phyloP scores from a whole-genome alignment of 2,113 vertebrate genomes.

The Pontoporia blainvillei region DNA sequence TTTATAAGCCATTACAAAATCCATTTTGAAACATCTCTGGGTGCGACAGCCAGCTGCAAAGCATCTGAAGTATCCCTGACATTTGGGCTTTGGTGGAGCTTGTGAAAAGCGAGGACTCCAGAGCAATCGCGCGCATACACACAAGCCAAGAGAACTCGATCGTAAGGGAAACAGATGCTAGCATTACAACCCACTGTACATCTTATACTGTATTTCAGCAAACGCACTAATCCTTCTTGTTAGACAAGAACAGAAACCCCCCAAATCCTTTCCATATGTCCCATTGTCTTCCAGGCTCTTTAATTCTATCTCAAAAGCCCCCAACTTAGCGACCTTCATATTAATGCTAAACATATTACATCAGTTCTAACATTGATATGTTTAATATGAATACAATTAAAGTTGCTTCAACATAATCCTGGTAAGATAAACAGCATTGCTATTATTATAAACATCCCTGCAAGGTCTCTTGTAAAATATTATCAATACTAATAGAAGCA shows the following conservation, averaged over 20 bases:
- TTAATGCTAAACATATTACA: conserved; percentile 85
- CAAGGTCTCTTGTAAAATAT: conserved; percentile 73
- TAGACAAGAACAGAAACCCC: conserved; percentile 76
- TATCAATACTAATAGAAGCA: conserved; percentile 66
- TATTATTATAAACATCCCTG: conserved; percentile 81
- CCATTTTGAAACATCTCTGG: conserved; percentile 72
- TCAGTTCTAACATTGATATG: conserved; percentile 78
- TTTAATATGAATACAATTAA: conserved; percentile 82
- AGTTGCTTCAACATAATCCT: conserved; percentile 78
- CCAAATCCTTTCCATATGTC: conserved; percentile 84
- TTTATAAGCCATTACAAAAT: conserved; percentile 77
- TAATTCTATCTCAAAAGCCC: conserved; percentile 80
- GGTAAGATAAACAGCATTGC: conserved; percentile 79
- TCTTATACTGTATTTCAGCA: conserved; percentile 71
- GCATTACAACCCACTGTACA: neutral
- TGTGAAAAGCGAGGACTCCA: conserved; percentile 27
- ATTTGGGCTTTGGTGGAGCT: conserved; percentile 72
- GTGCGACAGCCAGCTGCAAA: conserved; percentile 76
- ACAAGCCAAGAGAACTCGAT: neutral
- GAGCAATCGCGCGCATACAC: neutral
- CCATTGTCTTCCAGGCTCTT: conserved; percentile 75
- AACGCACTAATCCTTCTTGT: conserved; percentile 81
- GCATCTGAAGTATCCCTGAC: conserved; percentile 71
- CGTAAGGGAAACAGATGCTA: conserved; percentile 64
- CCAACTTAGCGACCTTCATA: conserved; percentile 85